A percentile compares a stretch with the other conserved stretches of the same genome.
These are phyloP conservation scores for Dermolepida albohirtum DNA, from an alignment of 2,888 invertebrate genomes.

Conservation along the genomic window DNA sequence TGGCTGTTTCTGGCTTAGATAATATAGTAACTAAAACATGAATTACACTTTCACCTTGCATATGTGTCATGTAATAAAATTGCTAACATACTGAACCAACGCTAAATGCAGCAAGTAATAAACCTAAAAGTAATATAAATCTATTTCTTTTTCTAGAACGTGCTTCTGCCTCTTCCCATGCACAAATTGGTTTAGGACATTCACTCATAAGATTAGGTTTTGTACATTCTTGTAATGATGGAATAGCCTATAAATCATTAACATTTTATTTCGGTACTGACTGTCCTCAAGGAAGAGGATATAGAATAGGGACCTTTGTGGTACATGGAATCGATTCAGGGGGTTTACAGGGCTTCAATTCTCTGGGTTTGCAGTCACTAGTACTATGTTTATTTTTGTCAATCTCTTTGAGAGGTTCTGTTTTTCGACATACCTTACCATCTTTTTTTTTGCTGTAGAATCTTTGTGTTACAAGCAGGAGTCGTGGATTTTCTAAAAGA, in stretches of 20 bases:
- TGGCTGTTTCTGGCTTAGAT: constrained; percentile 29
- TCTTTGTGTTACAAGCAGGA: constrained; percentile 42
- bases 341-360: constrained; percentile 42
- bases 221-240: constrained; percentile 49
- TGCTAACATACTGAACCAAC: constrained; percentile 55
- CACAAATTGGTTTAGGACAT: constrained; percentile 52
- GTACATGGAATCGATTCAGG: constrained; percentile 34
- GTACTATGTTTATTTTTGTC: constrained; percentile 35
- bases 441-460: constrained; percentile 45
- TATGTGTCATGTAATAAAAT: constrained; percentile 34
- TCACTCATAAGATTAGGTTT: constrained; percentile 50
- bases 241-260: constrained; percentile 46
- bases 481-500: constrained; percentile 40
- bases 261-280: constrained; percentile 17
- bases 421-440: constrained; percentile 43
- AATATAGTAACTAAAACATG: constrained; percentile 41
- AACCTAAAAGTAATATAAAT: constrained; percentile 53
- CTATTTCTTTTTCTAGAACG: constrained; percentile 47
- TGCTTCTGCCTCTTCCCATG: constrained; percentile 48
- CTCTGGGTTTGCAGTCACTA: constrained; percentile 44
- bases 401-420: constrained; percentile 41
- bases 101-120: constrained; percentile 56
- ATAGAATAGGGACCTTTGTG: constrained; percentile 35
- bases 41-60: constrained; percentile 27
- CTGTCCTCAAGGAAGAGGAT: not conserved